A percentile compares a stretch with the other conserved stretches of the same genome.
Evolutionary conservation across 2,888 invertebrate species (phyloP).

Genomic region (Steinernema carpocapsae): DNA sequence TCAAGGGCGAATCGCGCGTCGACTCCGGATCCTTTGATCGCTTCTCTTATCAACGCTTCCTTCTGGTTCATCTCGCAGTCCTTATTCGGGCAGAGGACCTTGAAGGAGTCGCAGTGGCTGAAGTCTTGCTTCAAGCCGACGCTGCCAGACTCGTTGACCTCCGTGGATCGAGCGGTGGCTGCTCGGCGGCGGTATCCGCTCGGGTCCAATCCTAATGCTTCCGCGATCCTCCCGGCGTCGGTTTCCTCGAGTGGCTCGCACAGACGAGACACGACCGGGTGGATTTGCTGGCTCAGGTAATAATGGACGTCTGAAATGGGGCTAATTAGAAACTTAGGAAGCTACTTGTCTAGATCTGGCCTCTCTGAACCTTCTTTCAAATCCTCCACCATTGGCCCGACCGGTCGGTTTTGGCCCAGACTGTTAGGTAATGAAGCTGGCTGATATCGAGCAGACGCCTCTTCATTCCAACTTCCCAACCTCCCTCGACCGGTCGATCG

Average conservation of each 20-base stretch:
- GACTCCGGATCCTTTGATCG: slow-evolving; percentile 1
- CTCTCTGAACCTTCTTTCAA: slow-evolving; percentile 71
- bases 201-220: slow-evolving; percentile 78
- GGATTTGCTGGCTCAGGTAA: slow-evolving; percentile 91
- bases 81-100: slow-evolving; percentile 38
- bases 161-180: slow-evolving; percentile 42
- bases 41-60: not conserved
- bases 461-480: no score
- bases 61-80: not conserved
- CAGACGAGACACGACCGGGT: slow-evolving; percentile 91
- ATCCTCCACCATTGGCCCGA: no score
- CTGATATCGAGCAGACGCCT: no score
- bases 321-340: slow-evolving; percentile 19
- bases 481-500: no score
- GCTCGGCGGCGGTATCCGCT: slow-evolving; percentile 49
- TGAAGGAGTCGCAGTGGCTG: slow-evolving; percentile 51
- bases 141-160: slow-evolving; percentile 44
- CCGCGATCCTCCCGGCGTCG: slow-evolving; percentile 86
- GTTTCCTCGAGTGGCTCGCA: slow-evolving; percentile 94
- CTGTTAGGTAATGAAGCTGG: no score
- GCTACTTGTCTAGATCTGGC: not conserved
- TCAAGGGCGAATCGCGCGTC: not conserved
- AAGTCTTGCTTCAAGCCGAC: slow-evolving; percentile 43
- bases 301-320: slow-evolving; percentile 79
- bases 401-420: no score